Evolutionary conservation across 2,797 vertebrate genomes (phyloP).

Genomic region (Tenualosa ilisha): DNA sequence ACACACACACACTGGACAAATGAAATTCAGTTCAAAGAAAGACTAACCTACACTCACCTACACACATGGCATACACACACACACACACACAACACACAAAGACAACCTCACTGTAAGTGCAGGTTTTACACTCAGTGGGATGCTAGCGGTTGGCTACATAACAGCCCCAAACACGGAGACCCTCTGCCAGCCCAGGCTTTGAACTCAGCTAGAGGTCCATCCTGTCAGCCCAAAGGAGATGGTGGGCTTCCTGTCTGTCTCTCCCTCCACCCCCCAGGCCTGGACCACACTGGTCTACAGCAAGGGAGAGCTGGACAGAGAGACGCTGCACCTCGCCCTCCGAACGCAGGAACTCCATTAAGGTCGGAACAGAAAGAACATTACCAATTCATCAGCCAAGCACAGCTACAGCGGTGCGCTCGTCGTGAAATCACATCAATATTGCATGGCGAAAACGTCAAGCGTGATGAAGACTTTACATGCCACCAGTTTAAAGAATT

Average conservation of each 20-base stretch:
- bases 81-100: slow-evolving; percentile 7
- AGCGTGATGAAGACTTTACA: slow-evolving; percentile 32
- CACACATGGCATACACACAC: not conserved
- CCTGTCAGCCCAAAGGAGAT: slow-evolving; percentile 49
- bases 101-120: slow-evolving; percentile 3
- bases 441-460: slow-evolving; percentile 73
- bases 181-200: slow-evolving; percentile 54
- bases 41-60: not conserved
- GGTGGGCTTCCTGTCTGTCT: slow-evolving; percentile 52
- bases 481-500: not conserved
- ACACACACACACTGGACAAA: slow-evolving; percentile 11
- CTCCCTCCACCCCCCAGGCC: not conserved
- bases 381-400: slow-evolving; percentile 69
- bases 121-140: not conserved
- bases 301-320: slow-evolving; percentile 1
- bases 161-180: slow-evolving; percentile 49
- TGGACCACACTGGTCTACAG: not conserved
- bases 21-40: not conserved
- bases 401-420: slow-evolving; percentile 46
- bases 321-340: slow-evolving; percentile 54
- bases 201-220: slow-evolving; percentile 60
- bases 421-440: slow-evolving; percentile 66
- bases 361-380: slow-evolving; percentile 59
- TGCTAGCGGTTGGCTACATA: slow-evolving; percentile 13
- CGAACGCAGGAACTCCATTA: slow-evolving; percentile 69